Conservation (phyloP, 2,113 vertebrate species). For the Caloenas nicobarica region DNA sequence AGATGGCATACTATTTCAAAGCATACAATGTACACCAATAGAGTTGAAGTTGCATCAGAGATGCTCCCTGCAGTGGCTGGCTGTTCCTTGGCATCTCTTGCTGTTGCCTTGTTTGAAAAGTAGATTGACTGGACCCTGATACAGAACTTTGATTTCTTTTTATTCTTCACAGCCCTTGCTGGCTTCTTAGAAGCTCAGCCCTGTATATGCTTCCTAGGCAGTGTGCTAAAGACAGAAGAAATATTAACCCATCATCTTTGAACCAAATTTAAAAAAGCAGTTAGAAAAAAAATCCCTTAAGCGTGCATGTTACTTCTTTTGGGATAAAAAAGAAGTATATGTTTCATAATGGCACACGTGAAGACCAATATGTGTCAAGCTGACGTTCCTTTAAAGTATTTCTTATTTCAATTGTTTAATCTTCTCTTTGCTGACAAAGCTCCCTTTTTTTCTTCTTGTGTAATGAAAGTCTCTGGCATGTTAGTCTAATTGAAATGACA, state of each 20-base stretch:
- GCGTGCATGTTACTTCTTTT: not conserved
- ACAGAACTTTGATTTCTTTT: not conserved
- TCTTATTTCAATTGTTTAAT: slow-evolving; percentile 37
- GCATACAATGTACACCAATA: not conserved
- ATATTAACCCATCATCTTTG: not conserved
- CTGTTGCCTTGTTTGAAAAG: not conserved
- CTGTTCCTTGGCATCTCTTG: not conserved
- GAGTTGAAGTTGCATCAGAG: not conserved
- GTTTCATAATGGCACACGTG: not conserved
- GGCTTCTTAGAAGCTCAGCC: not conserved
- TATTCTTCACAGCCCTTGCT: not conserved
- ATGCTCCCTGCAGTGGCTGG: not conserved
- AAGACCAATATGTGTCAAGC: not conserved
- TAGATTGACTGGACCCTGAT: not conserved
- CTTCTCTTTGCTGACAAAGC: slow-evolving; percentile 43
- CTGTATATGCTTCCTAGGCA: not conserved
- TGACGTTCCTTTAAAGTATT: slow-evolving; percentile 27
- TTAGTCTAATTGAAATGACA: slow-evolving; percentile 51
- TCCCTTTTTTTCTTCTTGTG: not conserved
- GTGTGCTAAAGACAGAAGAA: not conserved
- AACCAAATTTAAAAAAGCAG: not conserved
- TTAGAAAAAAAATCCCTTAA: not conserved
- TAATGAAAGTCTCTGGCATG: slow-evolving; percentile 43
- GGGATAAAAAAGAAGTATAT: not conserved
- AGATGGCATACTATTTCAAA: slow-evolving; percentile 11